Conservation (phyloP, 2,888 invertebrate genomes). For the Nomada goodeniana region DNA sequence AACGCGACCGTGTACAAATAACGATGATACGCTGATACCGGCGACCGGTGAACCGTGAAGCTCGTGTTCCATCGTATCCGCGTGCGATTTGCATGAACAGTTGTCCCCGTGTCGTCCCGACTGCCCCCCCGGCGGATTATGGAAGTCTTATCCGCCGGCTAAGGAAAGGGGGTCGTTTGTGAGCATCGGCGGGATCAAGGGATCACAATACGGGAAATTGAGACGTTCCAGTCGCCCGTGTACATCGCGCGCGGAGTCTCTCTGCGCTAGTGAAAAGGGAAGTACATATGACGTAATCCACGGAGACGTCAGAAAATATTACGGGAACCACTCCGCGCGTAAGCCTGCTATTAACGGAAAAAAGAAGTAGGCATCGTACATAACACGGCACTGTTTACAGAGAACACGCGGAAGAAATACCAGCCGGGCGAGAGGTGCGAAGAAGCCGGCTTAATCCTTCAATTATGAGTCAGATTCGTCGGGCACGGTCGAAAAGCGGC, state of each 20-base stretch:
- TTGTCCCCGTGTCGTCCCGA: conserved; percentile 2
- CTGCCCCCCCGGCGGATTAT: background rate
- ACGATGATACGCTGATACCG: conserved; percentile 49
- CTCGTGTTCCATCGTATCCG: conserved; percentile 23
- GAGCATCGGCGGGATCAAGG: background rate
- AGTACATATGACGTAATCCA: background rate
- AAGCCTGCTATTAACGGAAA: background rate
- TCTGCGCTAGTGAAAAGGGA: background rate
- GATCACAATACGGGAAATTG: background rate
- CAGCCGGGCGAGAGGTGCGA: background rate
- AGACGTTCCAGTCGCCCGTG: background rate
- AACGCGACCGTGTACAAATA: conserved; percentile 56
- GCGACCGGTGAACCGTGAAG: background rate
- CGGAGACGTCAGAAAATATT: background rate
- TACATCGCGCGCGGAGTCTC: no score
- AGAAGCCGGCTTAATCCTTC: conserved; percentile 23
- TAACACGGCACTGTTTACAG: background rate
- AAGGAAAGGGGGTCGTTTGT: background rate
- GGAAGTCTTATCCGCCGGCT: background rate
- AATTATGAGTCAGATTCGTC: conserved; percentile 43
- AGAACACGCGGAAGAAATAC: conserved; percentile 22
- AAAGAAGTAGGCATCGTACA: background rate
- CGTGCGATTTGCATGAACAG: conserved; percentile 25
- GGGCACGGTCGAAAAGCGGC: conserved; percentile 28
- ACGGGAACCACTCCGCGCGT: background rate